Conservation (phyloP, 2,888 invertebrate species). For the Lasius platythorax region DNA sequence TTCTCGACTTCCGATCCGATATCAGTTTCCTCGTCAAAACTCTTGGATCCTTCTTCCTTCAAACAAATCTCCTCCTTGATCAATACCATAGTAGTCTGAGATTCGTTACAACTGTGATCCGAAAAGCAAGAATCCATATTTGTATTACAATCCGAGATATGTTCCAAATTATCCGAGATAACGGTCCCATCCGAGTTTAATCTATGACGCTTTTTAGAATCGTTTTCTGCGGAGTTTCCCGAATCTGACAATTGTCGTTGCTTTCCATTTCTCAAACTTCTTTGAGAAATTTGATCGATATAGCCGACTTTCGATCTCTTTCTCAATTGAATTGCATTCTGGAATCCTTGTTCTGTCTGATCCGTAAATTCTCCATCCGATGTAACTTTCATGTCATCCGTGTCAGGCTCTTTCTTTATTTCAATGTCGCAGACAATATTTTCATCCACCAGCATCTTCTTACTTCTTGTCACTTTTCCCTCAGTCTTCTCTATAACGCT, state of each 20-base stretch:
- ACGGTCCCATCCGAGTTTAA: slow-evolving; percentile 78
- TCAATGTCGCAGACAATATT: slow-evolving; percentile 72
- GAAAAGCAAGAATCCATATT: slow-evolving; percentile 79
- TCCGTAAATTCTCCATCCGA: slow-evolving; percentile 74
- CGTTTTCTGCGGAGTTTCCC: slow-evolving; percentile 74
- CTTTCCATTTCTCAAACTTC: slow-evolving; percentile 90
- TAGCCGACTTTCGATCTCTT: slow-evolving; percentile 80
- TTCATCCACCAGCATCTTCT: slow-evolving; percentile 79
- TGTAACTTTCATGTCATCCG: slow-evolving; percentile 71
- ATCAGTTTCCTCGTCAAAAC: slow-evolving; percentile 72
- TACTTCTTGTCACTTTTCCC: slow-evolving; percentile 78
- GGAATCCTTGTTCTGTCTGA: slow-evolving; percentile 65
- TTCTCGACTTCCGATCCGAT: slow-evolving; percentile 78
- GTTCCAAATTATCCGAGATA: slow-evolving; percentile 70
- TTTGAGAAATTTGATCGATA: slow-evolving; percentile 79
- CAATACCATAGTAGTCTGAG: slow-evolving; percentile 61
- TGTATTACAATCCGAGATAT: slow-evolving; percentile 72
- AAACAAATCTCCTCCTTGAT: slow-evolving; percentile 71
- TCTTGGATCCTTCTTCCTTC: slow-evolving; percentile 71
- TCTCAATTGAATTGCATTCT: slow-evolving; percentile 72
- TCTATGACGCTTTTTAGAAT: slow-evolving; percentile 77
- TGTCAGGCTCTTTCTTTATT: slow-evolving; percentile 80
- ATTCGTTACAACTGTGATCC: slow-evolving; percentile 76
- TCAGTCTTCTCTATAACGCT: slow-evolving; percentile 72
- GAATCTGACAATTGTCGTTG: slow-evolving; percentile 87